Conservation (phyloP, 2,797 vertebrate genomes). For the Eulemur mongoz region DNA sequence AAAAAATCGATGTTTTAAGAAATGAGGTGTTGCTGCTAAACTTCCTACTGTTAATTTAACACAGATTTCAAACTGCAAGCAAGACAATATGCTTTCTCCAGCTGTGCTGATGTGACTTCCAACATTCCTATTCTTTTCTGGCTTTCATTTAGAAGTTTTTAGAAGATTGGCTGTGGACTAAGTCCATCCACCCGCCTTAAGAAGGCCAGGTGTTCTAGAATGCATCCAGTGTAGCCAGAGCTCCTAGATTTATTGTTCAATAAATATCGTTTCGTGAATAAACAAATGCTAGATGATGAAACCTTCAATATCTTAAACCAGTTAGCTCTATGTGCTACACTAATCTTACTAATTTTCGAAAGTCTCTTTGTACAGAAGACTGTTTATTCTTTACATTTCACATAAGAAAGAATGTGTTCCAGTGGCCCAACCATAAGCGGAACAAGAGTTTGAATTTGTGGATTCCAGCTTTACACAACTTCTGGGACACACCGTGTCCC, state of each 20-base stretch:
- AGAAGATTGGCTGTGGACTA: background rate
- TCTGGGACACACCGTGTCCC: background rate
- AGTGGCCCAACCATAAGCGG: background rate
- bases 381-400: background rate
- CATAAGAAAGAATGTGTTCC: background rate
- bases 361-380: background rate
- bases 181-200: background rate
- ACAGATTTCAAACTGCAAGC: constrained; percentile 39
- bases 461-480: background rate
- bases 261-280: background rate
- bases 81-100: constrained; percentile 35
- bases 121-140: constrained; percentile 28
- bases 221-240: background rate
- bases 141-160: constrained; percentile 5
- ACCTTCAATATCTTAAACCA: background rate
- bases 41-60: constrained; percentile 49
- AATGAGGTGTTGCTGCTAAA: constrained; percentile 2
- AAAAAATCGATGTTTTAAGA: constrained; percentile 5
- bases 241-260: background rate
- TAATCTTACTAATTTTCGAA: background rate
- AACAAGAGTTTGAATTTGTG: background rate
- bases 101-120: constrained; percentile 69
- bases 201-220: background rate
- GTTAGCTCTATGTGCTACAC: background rate
- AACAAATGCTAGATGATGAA: background rate